phyloP scores from a whole-genome alignment of 2,113 vertebrate species.

The Ochotona curzoniae region DNA sequence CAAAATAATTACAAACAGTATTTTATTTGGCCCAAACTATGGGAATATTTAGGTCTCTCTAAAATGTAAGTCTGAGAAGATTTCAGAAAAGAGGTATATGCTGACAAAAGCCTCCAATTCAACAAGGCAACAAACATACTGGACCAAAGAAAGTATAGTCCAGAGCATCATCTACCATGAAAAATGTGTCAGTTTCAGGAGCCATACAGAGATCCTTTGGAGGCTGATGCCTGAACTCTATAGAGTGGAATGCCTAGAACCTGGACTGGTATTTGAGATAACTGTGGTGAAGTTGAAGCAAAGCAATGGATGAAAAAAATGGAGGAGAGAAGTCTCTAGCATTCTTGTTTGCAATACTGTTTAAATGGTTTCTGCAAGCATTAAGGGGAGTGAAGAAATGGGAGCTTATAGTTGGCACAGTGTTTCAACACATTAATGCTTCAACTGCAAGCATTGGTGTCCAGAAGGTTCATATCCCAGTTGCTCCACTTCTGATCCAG shows the following conservation, averaged over 20 bases:
- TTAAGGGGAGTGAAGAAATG: neutral
- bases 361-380: neutral
- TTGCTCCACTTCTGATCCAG: too few relatives aligned
- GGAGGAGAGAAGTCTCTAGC: neutral
- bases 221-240: neutral
- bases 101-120: neutral
- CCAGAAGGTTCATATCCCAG: too few relatives aligned
- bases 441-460: too few relatives aligned
- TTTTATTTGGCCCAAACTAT: neutral
- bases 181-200: neutral
- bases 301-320: neutral
- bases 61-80: neutral
- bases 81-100: too few relatives aligned
- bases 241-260: neutral
- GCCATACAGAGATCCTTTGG: neutral
- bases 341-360: neutral
- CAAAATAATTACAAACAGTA: neutral
- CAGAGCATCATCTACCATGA: neutral
- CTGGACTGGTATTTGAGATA: too few relatives aligned
- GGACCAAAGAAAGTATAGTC: neutral
- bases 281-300: accelerated
- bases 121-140: neutral
- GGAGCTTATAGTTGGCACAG: too few relatives aligned
- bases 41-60: neutral
- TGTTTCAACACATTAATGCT: too few relatives aligned